Percentiles rank a stretch among this genome's conserved stretches.
phyloP scores from a whole-genome alignment of 2,113 vertebrate species.

The Lucifuga dentata region DNA sequence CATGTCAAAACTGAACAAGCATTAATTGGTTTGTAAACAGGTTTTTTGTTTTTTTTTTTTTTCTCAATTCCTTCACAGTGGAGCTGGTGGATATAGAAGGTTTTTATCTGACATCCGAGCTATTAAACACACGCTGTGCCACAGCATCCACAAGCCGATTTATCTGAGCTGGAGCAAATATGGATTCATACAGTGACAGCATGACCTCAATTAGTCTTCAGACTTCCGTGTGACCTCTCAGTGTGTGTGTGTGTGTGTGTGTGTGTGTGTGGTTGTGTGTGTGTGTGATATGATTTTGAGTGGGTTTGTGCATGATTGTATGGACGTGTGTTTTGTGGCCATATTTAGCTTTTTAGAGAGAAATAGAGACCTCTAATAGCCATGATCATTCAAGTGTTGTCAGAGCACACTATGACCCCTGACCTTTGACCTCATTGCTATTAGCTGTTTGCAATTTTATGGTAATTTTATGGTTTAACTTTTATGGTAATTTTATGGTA shows the following conservation, averaged over 20 bases:
- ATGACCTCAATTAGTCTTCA: slow-evolving; percentile 42
- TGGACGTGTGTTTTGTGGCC: no score
- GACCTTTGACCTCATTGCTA: no score
- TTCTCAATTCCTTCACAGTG: no score
- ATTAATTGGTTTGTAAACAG: no score
- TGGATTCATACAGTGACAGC: slow-evolving; percentile 13
- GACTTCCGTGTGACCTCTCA: slow-evolving; percentile 11
- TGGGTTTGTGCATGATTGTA: slow-evolving; percentile 1
- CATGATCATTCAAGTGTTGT: neutral
- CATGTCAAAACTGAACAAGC: neutral
- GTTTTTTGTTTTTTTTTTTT: no score
- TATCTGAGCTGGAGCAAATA: slow-evolving; percentile 21
- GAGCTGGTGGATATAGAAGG: neutral
- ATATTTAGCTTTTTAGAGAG: no score
- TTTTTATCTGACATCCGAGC: neutral
- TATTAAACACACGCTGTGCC: slow-evolving; percentile 17
- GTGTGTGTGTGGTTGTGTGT: neutral
- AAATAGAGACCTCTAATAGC: no score
- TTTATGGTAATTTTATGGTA: no score
- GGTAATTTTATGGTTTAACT: no score
- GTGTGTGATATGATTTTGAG: neutral
- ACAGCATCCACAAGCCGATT: slow-evolving; percentile 8
- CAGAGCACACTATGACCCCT: neutral
- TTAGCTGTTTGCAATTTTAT: neutral
- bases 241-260: neutral